Conservation (phyloP, 2,888 invertebrate species). For the Calameuta filiformis region DNA sequence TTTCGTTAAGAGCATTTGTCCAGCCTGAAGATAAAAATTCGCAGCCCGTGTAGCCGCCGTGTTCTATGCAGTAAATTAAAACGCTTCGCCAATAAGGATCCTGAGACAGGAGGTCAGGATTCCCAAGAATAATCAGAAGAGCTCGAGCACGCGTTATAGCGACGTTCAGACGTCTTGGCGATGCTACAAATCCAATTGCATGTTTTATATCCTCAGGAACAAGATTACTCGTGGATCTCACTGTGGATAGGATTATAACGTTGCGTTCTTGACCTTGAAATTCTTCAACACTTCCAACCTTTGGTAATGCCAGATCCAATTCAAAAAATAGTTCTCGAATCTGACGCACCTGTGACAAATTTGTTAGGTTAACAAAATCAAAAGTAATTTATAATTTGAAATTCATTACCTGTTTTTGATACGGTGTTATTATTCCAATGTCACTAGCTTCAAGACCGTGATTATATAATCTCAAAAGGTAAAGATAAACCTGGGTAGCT, state of each 20-base stretch:
- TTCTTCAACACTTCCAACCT: slow-evolving; percentile 86
- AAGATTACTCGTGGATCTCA: slow-evolving; percentile 68
- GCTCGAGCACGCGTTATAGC: slow-evolving; percentile 87
- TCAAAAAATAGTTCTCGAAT: slow-evolving; percentile 70
- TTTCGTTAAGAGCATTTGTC: slow-evolving; percentile 15
- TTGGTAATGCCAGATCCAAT: slow-evolving; percentile 70
- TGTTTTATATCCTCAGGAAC: slow-evolving; percentile 67
- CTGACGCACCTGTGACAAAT: slow-evolving; percentile 70
- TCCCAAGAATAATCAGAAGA: slow-evolving; percentile 84
- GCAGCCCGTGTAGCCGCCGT: slow-evolving; percentile 78
- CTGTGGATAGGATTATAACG: slow-evolving; percentile 80
- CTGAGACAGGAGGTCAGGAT: slow-evolving; percentile 76
- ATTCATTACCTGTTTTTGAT: slow-evolving; percentile 83
- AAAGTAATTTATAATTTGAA: not conserved
- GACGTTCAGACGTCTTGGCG: slow-evolving; percentile 87
- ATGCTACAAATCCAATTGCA: slow-evolving; percentile 79
- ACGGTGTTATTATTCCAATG: slow-evolving; percentile 93
- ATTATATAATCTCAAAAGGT: slow-evolving; percentile 75
- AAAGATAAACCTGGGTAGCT: slow-evolving; percentile 74
- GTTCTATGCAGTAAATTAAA: slow-evolving; percentile 72
- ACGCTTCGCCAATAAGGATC: slow-evolving; percentile 79
- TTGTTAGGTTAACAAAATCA: not conserved
- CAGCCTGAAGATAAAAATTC: slow-evolving; percentile 63
- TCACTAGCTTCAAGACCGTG: slow-evolving; percentile 74
- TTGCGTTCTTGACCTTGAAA: slow-evolving; percentile 86